Conservation (phyloP, 2,113 vertebrate genomes). For the Scolopax mira region DNA sequence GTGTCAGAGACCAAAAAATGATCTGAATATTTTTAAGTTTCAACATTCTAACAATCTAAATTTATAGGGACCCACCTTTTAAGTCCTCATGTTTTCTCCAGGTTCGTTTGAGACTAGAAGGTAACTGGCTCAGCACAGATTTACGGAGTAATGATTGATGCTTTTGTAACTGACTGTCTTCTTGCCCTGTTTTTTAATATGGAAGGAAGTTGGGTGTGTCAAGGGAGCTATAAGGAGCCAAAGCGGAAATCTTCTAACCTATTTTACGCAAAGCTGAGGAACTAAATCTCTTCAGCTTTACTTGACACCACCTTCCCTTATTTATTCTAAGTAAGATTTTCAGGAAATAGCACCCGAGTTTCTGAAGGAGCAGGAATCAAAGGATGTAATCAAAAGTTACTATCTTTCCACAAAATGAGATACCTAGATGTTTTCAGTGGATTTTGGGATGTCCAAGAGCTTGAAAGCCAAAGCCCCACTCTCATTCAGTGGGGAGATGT, state of each 20-base stretch:
- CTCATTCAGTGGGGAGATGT: not conserved
- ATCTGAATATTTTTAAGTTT: not conserved
- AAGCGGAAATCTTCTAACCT: not conserved
- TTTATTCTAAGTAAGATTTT: not conserved
- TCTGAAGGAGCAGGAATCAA: not conserved
- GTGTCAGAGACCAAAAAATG: not conserved
- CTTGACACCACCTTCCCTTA: not conserved
- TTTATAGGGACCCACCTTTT: not conserved
- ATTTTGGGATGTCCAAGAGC: not conserved
- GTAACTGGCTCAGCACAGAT: not conserved
- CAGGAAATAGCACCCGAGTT: not conserved
- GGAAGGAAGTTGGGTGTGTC: not conserved
- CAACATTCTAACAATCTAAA: too few relatives aligned
- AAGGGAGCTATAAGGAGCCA: not conserved
- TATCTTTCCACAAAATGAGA: not conserved
- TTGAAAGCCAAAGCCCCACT: not conserved
- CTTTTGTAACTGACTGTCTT: not conserved
- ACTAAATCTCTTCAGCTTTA: not conserved
- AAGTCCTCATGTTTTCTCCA: not conserved
- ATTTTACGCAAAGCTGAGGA: not conserved
- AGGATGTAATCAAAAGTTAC: accelerated
- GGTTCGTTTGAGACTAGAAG: not conserved
- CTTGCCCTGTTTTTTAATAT: not conserved
- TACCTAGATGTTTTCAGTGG: not conserved
- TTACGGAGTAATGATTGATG: not conserved